Evolutionary conservation across 2,888 invertebrate species (phyloP).

Genomic region (Cylindroiulus punctatus): DNA sequence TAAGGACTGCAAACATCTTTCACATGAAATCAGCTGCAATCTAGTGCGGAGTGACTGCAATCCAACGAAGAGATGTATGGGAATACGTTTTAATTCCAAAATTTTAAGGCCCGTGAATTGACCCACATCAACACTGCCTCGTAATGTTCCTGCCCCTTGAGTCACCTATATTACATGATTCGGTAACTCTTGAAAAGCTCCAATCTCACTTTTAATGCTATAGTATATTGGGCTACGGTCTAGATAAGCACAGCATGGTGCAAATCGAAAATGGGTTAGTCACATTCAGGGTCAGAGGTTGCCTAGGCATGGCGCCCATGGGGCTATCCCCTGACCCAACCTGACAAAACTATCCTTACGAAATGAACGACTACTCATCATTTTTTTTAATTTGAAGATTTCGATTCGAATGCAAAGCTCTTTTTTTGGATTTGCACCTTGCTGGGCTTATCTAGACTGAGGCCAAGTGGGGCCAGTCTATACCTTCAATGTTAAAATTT

Average conservation of each 20-base stretch:
- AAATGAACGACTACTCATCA: too few species aligned
- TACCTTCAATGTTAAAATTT: slow-evolving; percentile 52
- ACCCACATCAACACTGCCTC: slow-evolving; percentile 50
- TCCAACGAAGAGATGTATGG: slow-evolving; percentile 55
- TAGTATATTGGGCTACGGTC: not conserved
- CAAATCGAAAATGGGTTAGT: too few species aligned
- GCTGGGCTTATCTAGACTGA: too few species aligned
- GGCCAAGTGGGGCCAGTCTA: too few species aligned
- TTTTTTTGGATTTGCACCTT: too few species aligned
- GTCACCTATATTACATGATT: slow-evolving; percentile 49
- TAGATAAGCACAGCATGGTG: too few species aligned
- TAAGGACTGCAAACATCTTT: slow-evolving; percentile 48
- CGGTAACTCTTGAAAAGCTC: not conserved
- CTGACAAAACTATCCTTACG: too few species aligned
- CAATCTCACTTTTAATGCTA: not conserved
- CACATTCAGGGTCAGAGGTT: too few species aligned
- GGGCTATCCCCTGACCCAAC: too few species aligned
- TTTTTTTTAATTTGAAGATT: too few species aligned
- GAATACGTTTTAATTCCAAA: slow-evolving; percentile 55
- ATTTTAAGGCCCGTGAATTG: slow-evolving; percentile 32
- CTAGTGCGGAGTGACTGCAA: slow-evolving; percentile 50
- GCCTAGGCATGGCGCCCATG: too few species aligned
- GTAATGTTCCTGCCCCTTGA: slow-evolving; percentile 48
- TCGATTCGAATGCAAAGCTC: too few species aligned
- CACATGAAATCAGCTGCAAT: slow-evolving; percentile 52